Percentiles rank a stretch among this genome's conserved stretches.
phyloP scores from a whole-genome alignment of 2,797 vertebrate species.

The Enoplosus armatus region DNA sequence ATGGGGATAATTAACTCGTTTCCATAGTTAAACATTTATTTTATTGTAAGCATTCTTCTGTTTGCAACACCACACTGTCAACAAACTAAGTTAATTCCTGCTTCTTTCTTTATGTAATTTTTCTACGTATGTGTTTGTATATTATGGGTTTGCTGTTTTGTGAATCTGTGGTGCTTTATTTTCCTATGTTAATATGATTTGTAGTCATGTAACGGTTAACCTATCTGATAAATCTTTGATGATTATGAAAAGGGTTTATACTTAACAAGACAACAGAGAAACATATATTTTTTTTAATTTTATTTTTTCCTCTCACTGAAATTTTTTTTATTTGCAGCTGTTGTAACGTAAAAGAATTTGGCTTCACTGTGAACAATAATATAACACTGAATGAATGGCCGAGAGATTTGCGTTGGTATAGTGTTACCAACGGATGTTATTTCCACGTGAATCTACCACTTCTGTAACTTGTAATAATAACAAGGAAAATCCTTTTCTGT shows the following conservation, averaged over 20 bases:
- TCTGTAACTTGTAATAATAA: slow-evolving; percentile 4
- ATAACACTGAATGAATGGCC: neutral
- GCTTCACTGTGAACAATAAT: neutral
- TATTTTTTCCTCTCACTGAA: slow-evolving; percentile 1
- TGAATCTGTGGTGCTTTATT: slow-evolving; percentile 24
- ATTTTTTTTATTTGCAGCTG: slow-evolving; percentile 6
- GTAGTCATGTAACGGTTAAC: slow-evolving; percentile 1
- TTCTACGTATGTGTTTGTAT: neutral
- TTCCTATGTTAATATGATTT: neutral
- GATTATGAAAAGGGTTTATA: slow-evolving; percentile 32
- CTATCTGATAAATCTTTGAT: slow-evolving; percentile 9
- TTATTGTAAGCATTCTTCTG: neutral
- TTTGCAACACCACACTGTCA: slow-evolving; percentile 21
- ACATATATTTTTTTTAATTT: slow-evolving; percentile 17
- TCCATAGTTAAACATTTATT: neutral
- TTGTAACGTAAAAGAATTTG: neutral
- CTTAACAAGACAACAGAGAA: slow-evolving; percentile 4
- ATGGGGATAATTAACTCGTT: neutral
- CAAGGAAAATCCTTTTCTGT: neutral
- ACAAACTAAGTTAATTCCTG: neutral
- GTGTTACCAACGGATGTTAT: neutral
- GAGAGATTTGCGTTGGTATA: neutral
- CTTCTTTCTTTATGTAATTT: neutral
- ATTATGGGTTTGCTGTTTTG: slow-evolving; percentile 1
- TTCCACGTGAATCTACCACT: neutral